Base-by-base conservation (phyloP, 2,888 invertebrate genomes). In the Steinernema hermaphroditum region DNA sequence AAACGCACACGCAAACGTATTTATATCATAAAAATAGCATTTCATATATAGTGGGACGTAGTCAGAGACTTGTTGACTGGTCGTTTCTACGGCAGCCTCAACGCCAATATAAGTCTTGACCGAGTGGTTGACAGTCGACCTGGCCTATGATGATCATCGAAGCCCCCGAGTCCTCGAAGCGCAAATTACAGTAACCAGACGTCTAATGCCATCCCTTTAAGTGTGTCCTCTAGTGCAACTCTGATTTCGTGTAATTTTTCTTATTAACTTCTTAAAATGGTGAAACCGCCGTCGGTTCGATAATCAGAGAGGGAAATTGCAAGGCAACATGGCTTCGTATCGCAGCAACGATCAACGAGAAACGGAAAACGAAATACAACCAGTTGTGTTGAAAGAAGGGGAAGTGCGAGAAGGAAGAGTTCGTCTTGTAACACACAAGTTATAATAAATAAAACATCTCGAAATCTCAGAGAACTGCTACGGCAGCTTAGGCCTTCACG, bases 371-470 rank as follows among this genome's bases (percentile, higher is more conserved):
- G 62, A 62, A 62, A 29, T 62, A 29, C 29, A 62, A 62, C 29
- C 29, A 62, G 32, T 24, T 62, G 29, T 9, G 27, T 12, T 29
- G 16, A 62, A 16, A 16, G 29, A 27, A 14, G n/a, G 62, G n/a
- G 34, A 27, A 16, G 32, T 12, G 6, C 4, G 27, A 4, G 32
- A 12, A 16, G 4, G 12, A 62, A 9, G 62, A 16, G 27, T 8
- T 32, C 14, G 34, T 32, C 29, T n/a, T n/a, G n/a, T 14, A 62
- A 62, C 29, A 69, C 46, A 6, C 24, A n/a, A 22, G 6, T 34
- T 12, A 62, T 41, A 69, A 69, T 69, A 69, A 69, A 69, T 69
- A 69, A 49, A 69, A 46, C 49, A 46, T 69, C 69, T 69, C 69
- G 27, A 19, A 8, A 27, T 46, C 46, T 44, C 34, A 16, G 8